Evolutionary conservation across 2,888 invertebrate species (phyloP).

Genomic region (Lasioglossum pauxillum): DNA sequence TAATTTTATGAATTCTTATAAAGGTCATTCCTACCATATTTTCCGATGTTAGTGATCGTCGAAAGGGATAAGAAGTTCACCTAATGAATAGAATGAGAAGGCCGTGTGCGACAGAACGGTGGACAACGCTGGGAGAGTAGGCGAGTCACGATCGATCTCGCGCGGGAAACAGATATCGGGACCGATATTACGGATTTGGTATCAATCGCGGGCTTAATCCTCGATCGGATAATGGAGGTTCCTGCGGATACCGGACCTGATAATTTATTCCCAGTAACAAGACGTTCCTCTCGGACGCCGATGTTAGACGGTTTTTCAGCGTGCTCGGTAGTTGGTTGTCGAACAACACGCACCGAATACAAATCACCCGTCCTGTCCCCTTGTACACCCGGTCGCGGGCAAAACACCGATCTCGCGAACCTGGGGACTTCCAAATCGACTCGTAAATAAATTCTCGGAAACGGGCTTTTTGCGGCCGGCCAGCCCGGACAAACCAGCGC

Average conservation of each 20-base stretch:
- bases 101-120: neutral
- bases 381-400: conserved; percentile 18
- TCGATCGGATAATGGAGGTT: conserved; percentile 28
- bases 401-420: conserved; percentile 31
- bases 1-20: too few relatives aligned
- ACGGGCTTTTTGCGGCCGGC: conserved; percentile 25
- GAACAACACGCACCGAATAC: conserved; percentile 50
- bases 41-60: too few relatives aligned
- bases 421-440: conserved; percentile 49
- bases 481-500: neutral
- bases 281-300: conserved; percentile 44
- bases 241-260: neutral
- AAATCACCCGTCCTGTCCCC: conserved; percentile 33
- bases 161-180: neutral
- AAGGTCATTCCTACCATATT: too few relatives aligned
- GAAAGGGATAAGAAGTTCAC: too few relatives aligned
- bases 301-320: conserved; percentile 34
- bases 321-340: conserved; percentile 17
- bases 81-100: neutral
- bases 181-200: neutral
- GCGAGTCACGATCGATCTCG: neutral
- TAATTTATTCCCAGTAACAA: conserved; percentile 51
- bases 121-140: neutral
- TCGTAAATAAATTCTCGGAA: conserved; percentile 43
- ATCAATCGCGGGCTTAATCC: conserved; percentile 17